Percentiles rank a stretch among this genome's conserved stretches.
Evolutionary conservation across 2,113 vertebrate species (phyloP).

Genomic region (Piprites chloris): DNA sequence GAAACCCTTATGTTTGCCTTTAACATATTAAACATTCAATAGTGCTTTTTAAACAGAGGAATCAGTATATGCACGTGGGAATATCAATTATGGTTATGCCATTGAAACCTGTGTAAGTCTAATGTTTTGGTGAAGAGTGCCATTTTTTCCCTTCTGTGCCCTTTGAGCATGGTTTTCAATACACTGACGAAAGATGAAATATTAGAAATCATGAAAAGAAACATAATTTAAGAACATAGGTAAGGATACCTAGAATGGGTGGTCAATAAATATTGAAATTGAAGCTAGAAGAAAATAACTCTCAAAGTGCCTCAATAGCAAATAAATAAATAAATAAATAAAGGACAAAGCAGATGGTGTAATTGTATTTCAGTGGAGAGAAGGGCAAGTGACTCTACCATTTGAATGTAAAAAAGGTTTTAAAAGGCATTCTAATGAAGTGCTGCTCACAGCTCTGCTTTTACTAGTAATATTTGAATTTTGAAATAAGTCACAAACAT

Average conservation of each 20-base stretch:
- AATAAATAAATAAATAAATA: conserved; percentile 15
- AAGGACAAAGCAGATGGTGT: background rate
- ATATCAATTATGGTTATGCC: background rate
- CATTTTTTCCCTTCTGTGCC: background rate
- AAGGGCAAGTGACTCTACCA: background rate
- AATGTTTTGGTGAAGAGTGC: background rate
- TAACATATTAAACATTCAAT: background rate
- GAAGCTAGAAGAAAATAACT: background rate
- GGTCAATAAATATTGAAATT: background rate
- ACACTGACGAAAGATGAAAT: background rate
- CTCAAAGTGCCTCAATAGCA: background rate
- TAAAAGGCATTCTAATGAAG: background rate
- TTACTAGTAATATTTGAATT: background rate
- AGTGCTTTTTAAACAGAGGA: background rate
- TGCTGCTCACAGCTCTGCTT: background rate
- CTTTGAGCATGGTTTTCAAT: background rate
- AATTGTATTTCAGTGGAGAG: background rate
- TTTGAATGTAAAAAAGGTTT: conserved; percentile 26
- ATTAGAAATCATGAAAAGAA: background rate
- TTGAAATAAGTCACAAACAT: background rate
- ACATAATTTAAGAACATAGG: background rate
- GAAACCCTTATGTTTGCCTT: background rate
- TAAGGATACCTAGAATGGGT: background rate
- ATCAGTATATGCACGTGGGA: background rate
- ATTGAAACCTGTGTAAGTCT: background rate